phyloP scores from a whole-genome alignment of 2,113 vertebrate genomes.

The Plotosus lineatus region DNA sequence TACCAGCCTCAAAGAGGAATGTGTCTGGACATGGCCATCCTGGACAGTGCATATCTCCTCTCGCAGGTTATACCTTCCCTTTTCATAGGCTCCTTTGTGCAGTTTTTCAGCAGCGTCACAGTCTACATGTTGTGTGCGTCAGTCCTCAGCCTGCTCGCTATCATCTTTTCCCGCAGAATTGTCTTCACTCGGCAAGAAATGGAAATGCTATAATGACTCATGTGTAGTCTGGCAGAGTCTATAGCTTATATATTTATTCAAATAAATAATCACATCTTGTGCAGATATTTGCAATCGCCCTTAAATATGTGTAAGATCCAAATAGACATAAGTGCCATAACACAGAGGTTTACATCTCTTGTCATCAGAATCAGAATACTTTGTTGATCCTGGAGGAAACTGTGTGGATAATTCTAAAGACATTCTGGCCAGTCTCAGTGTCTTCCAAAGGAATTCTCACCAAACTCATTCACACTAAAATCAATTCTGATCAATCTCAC shows the following conservation, averaged over 20 bases:
- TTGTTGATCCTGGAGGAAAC: too few relatives aligned
- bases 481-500: background rate
- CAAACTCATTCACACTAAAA: too few relatives aligned
- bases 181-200: constrained; percentile 81
- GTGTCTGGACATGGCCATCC: constrained; percentile 83
- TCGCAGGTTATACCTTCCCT: constrained; percentile 85
- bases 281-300: background rate
- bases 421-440: too few relatives aligned
- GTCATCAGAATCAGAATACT: too few relatives aligned
- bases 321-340: background rate
- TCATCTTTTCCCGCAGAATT: constrained; percentile 80
- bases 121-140: constrained; percentile 81
- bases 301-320: background rate
- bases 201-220: constrained; percentile 31
- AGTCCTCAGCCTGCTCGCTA: constrained; percentile 76
- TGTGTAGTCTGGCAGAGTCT: background rate
- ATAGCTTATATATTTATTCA: background rate
- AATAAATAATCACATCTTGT: background rate
- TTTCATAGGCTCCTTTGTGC: constrained; percentile 80
- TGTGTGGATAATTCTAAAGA: too few relatives aligned
- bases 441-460: too few relatives aligned
- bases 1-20: constrained; percentile 68
- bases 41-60: constrained; percentile 86
- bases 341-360: background rate
- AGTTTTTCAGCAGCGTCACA: constrained; percentile 79